Percentiles rank a stretch among this genome's conserved stretches.
Conservation (phyloP, 2,888 invertebrate species). For the Hermaeophaga mercurialis region DNA sequence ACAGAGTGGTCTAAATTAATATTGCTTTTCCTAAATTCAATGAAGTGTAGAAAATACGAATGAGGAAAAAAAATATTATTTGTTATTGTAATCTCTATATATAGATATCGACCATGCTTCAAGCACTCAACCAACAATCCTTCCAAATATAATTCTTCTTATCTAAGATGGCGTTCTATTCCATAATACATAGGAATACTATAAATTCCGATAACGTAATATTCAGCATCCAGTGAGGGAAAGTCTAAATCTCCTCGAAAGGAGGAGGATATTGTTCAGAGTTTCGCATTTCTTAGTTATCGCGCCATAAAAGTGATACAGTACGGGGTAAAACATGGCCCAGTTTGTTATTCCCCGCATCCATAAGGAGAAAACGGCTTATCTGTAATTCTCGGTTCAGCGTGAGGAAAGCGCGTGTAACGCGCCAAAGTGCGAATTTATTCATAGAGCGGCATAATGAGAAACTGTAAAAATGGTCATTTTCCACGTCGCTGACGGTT, state of each 20-base stretch:
- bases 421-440: conserved; percentile 61
- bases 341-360: conserved; percentile 50
- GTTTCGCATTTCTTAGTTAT: conserved; percentile 47
- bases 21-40: no score
- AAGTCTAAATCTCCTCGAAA: conserved; percentile 36
- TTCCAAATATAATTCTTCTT: neutral
- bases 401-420: conserved; percentile 50
- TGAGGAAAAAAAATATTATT: no score
- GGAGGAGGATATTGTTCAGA: conserved; percentile 37
- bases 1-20: no score
- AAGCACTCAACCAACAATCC: no score
- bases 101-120: no score
- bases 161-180: conserved; percentile 10
- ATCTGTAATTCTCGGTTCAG: conserved; percentile 57
- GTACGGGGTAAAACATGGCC: conserved; percentile 54
- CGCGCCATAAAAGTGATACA: conserved; percentile 56
- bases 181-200: conserved; percentile 12
- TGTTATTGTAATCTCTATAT: no score
- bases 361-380: conserved; percentile 49
- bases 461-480: conserved; percentile 63
- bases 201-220: conserved; percentile 40
- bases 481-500: conserved; percentile 58
- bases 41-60: no score
- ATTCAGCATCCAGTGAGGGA: conserved; percentile 54
- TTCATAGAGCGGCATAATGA: conserved; percentile 63